Conservation (phyloP, 1,140 invertebrate genomes). For the Lethrus apterus region DNA sequence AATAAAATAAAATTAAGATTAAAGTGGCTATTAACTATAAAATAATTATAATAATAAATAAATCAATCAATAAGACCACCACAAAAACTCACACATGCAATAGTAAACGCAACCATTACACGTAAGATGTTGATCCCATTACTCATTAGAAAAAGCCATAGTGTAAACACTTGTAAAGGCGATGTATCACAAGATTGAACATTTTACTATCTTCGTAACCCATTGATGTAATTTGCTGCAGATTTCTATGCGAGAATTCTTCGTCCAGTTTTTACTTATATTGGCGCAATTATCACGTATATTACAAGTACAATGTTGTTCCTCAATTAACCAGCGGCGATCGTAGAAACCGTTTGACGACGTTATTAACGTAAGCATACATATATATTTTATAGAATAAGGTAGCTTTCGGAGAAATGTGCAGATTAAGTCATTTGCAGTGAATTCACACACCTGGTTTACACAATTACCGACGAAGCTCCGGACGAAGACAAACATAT, state of each 20-base stretch:
- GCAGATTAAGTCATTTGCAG: slow-evolving; percentile 34
- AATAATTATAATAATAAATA: no score
- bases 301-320: no score
- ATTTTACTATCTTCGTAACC: no score
- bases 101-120: slow-evolving; percentile 9
- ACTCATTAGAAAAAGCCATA: slow-evolving; percentile 11
- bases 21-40: no score
- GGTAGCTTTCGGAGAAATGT: slow-evolving; percentile 22
- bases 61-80: slow-evolving; percentile 9
- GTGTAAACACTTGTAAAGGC: slow-evolving; percentile 13
- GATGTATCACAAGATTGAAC: slow-evolving; percentile 8
- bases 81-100: neutral
- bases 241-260: no score
- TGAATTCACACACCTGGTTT: slow-evolving; percentile 31
- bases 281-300: no score
- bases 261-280: no score
- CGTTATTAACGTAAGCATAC: no score
- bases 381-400: neutral
- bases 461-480: slow-evolving; percentile 28
- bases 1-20: no score
- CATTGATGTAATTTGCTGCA: no score
- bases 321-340: no score
- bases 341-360: no score
- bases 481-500: slow-evolving; percentile 31
- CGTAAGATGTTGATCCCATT: slow-evolving; percentile 10